Evolutionary conservation across 2,888 invertebrate species (phyloP).

Genomic region (Neoascia interrupta): DNA sequence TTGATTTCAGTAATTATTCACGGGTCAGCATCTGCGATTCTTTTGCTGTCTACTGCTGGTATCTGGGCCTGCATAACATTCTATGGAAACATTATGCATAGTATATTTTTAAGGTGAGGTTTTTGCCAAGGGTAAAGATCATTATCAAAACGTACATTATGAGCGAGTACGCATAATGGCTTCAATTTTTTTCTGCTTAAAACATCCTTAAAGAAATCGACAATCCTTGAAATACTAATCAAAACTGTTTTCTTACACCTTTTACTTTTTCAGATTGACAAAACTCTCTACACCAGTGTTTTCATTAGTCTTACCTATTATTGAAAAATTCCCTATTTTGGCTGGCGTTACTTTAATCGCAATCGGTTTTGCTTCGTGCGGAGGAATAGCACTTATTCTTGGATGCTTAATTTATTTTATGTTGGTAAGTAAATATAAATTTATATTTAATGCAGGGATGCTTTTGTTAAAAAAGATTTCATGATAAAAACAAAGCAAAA

Average conservation of each 20-base stretch:
- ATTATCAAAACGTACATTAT: too few species aligned
- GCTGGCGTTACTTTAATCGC: slow-evolving; percentile 84
- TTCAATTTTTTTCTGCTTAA: too few species aligned
- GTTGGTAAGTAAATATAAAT: slow-evolving; percentile 81
- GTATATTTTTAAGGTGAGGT: slow-evolving; percentile 83
- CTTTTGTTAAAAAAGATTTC: background rate
- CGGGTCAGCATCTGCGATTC: slow-evolving; percentile 83
- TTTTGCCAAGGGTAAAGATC: too few species aligned
- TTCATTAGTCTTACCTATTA: slow-evolving; percentile 82
- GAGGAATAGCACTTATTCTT: slow-evolving; percentile 85
- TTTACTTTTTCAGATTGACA: slow-evolving; percentile 81
- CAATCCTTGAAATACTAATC: too few species aligned
- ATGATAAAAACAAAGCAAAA: too few species aligned
- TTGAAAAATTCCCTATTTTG: slow-evolving; percentile 86
- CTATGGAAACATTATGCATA: slow-evolving; percentile 86
- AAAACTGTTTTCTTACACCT: too few species aligned
- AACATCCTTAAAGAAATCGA: too few species aligned
- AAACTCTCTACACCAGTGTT: slow-evolving; percentile 69
- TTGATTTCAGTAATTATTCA: slow-evolving; percentile 83
- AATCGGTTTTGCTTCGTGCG: slow-evolving; percentile 85
- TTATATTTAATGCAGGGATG: background rate
- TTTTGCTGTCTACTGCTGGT: slow-evolving; percentile 81
- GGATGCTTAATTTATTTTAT: slow-evolving; percentile 86
- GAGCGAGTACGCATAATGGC: too few species aligned
- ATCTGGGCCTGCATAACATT: slow-evolving; percentile 83